Conservation (phyloP, 2,888 invertebrate genomes). For the Hirudinaria manillensis region DNA sequence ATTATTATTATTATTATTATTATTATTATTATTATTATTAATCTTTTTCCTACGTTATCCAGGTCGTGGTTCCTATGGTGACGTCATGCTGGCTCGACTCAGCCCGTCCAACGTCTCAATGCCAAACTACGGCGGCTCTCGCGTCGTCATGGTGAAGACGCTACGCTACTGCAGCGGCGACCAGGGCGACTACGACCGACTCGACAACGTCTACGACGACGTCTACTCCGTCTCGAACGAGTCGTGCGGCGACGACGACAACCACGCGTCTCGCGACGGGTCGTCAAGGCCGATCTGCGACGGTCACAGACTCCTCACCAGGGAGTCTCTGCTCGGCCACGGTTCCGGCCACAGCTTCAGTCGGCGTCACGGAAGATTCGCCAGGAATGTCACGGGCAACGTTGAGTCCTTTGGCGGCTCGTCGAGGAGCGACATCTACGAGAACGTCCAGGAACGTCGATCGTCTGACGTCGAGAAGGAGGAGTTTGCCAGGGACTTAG, state of each 20-base stretch:
- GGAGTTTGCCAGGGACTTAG: neutral
- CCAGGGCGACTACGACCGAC: conserved; percentile 9
- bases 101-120: neutral
- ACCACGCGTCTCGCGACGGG: neutral
- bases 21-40: too few relatives aligned
- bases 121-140: neutral
- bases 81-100: conserved; percentile 2
- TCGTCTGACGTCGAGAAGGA: neutral
- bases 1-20: too few relatives aligned
- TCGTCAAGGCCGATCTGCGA: too few relatives aligned
- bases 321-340: too few relatives aligned
- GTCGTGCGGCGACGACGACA: neutral
- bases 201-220: conserved; percentile 6
- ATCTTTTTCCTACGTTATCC: neutral
- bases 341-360: too few relatives aligned
- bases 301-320: too few relatives aligned
- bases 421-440: neutral
- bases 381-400: too few relatives aligned
- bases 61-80: neutral
- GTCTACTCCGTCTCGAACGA: conserved; percentile 1
- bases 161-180: neutral
- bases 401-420: too few relatives aligned
- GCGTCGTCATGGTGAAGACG: conserved; percentile 12
- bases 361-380: too few relatives aligned
- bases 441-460: neutral